These are phyloP conservation scores for Coptotermes formosanus DNA, from an alignment of 1,140 invertebrate genomes.

Conservation along the genomic window DNA sequence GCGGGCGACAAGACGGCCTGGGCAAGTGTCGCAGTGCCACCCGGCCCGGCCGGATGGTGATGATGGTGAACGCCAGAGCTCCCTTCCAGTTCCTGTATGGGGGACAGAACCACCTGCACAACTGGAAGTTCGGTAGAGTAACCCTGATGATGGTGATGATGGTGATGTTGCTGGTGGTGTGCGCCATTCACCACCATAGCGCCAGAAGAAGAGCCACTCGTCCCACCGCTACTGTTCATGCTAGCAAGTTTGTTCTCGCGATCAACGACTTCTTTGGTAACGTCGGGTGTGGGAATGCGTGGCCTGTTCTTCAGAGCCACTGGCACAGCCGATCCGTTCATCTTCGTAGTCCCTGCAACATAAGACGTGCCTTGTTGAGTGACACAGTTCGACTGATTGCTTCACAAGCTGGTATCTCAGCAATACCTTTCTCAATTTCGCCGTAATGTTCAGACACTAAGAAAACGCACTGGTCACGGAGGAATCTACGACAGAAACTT, in stretches of 20 bases:
- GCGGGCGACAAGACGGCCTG: constrained; percentile 66
- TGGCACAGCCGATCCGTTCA: constrained; percentile 63
- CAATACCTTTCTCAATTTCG: neutral
- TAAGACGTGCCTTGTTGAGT: constrained; percentile 31
- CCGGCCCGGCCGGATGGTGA: constrained; percentile 49
- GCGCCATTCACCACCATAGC: constrained; percentile 53
- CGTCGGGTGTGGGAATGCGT: constrained; percentile 81
- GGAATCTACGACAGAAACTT: too few relatives aligned
- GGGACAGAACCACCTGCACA: constrained; percentile 68
- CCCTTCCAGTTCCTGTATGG: constrained; percentile 73
- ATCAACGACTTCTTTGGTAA: constrained; percentile 71
- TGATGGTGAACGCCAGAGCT: neutral
- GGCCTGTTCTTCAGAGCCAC: constrained; percentile 71
- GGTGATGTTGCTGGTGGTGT: constrained; percentile 46
- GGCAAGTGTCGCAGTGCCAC: constrained; percentile 65
- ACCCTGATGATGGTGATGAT: constrained; percentile 50
- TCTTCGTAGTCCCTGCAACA: constrained; percentile 59
- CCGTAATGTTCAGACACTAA: too few relatives aligned
- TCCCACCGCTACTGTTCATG: neutral
- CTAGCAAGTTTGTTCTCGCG: constrained; percentile 60
- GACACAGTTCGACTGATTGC: neutral
- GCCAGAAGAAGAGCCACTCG: constrained; percentile 42
- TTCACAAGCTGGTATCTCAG: too few relatives aligned
- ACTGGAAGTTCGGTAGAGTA: constrained; percentile 67
- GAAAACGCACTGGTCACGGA: too few relatives aligned